Percentiles rank a stretch among this genome's conserved stretches.
Conservation (phyloP, 2,113 vertebrate species). For the Limanda limanda region DNA sequence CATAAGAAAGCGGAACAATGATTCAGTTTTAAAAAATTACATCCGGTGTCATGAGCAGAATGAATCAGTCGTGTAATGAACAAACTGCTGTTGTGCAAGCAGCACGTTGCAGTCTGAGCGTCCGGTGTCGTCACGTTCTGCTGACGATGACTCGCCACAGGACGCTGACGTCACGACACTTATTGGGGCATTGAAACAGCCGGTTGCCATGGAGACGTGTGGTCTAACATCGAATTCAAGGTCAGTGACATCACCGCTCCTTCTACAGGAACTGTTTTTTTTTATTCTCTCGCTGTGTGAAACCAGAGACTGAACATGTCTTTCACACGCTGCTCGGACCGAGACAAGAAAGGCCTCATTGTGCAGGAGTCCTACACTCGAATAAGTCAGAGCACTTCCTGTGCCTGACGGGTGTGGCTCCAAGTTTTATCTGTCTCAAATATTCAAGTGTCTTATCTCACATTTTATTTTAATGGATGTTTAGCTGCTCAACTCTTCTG, state of each 20-base stretch:
- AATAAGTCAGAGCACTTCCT: conserved; percentile 38
- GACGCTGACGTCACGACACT: background rate
- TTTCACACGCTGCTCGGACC: conserved; percentile 39
- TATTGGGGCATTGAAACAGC: conserved; percentile 69
- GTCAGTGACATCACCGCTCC: conserved; percentile 54
- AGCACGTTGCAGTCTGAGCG: background rate
- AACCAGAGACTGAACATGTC: conserved; percentile 41
- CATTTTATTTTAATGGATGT: too few species aligned
- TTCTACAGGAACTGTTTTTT: background rate
- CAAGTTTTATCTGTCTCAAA: conserved; percentile 36
- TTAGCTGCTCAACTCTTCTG: background rate
- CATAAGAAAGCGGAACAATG: too few species aligned
- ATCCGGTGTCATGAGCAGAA: too few species aligned
- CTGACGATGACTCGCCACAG: conserved; percentile 51
- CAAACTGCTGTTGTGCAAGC: background rate
- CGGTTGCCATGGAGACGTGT: conserved; percentile 73
- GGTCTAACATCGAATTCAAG: conserved; percentile 23
- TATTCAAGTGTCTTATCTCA: background rate
- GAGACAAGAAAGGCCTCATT: conserved; percentile 62
- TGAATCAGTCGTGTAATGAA: too few species aligned
- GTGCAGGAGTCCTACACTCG: conserved; percentile 25
- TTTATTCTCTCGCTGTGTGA: conserved; percentile 5
- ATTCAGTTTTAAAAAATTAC: too few species aligned
- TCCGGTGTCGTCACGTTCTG: conserved; percentile 18
- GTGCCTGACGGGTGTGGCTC: conserved; percentile 1